These are phyloP conservation scores for Ondatra zibethicus DNA, from an alignment of 2,113 vertebrate genomes.

Conservation along the genomic window DNA sequence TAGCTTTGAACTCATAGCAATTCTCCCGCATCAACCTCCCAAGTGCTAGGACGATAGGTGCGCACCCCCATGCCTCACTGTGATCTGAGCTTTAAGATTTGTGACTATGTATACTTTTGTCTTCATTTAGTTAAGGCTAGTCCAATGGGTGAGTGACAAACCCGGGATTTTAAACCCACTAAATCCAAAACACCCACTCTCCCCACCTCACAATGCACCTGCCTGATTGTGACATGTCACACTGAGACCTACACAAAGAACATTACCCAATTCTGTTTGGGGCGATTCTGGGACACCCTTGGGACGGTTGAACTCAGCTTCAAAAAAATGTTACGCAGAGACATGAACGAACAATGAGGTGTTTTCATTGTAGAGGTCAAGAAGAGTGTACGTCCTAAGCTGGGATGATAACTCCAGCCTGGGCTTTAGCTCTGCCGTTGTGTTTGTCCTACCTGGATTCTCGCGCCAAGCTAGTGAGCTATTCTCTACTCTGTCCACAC, in stretches of 20 bases:
- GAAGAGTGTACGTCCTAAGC: not conserved
- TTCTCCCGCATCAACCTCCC: not conserved
- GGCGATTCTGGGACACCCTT: not conserved
- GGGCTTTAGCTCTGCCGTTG: not conserved
- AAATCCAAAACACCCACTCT: not conserved
- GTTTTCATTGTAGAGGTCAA: not conserved
- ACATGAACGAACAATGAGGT: not conserved
- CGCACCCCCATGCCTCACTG: not conserved
- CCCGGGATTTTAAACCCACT: not conserved
- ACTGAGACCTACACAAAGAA: not conserved
- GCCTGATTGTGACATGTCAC: not conserved
- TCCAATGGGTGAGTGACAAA: not conserved
- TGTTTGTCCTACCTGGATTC: not conserved
- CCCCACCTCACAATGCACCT: not conserved
- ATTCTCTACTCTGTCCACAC: not conserved
- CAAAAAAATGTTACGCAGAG: constrained; percentile 25
- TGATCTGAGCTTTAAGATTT: not conserved
- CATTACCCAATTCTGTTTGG: constrained; percentile 13
- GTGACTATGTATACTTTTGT: not conserved
- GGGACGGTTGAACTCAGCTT: constrained; percentile 43
- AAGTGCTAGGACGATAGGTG: not conserved
- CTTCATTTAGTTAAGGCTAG: not conserved
- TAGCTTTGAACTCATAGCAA: not conserved
- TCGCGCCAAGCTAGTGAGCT: not conserved
- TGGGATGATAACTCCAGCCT: not conserved